phyloP scores from a whole-genome alignment of 2,797 vertebrate species.

The Sebastes cheni region DNA sequence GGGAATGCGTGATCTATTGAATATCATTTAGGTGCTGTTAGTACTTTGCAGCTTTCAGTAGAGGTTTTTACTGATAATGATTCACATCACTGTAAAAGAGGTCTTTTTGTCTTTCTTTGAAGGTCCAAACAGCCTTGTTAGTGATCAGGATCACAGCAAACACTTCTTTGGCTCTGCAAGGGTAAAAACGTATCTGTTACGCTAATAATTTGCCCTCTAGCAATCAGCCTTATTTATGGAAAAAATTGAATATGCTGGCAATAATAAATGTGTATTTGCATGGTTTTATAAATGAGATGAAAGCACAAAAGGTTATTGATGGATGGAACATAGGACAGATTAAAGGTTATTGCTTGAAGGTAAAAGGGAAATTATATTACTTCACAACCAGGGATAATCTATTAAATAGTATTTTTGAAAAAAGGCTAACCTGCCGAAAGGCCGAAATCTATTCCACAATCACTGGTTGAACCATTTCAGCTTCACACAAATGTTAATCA shows the following conservation, averaged over 20 bases:
- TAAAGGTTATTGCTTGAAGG: conserved; percentile 1
- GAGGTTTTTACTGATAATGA: neutral
- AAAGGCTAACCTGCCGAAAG: neutral
- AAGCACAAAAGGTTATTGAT: conserved; percentile 31
- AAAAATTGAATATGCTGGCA: neutral
- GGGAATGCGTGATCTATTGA: neutral
- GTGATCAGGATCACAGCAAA: neutral
- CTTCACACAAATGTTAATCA: conserved; percentile 18
- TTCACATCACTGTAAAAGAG: neutral
- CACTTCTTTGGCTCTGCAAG: neutral
- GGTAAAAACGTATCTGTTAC: neutral
- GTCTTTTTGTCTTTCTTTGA: neutral
- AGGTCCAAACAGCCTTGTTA: neutral
- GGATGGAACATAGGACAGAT: neutral
- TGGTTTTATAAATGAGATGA: conserved; percentile 17
- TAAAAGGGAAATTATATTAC: neutral
- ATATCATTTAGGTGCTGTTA: neutral
- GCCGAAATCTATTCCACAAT: neutral
- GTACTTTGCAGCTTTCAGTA: neutral
- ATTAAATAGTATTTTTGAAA: neutral
- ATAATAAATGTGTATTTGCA: conserved; percentile 13
- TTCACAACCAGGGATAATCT: neutral
- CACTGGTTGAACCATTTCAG: neutral
- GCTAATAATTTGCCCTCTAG: conserved; percentile 3
- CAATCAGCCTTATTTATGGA: neutral